Base-by-base conservation (phyloP, 2,113 vertebrate species). In the Atrichornis clamosus region DNA sequence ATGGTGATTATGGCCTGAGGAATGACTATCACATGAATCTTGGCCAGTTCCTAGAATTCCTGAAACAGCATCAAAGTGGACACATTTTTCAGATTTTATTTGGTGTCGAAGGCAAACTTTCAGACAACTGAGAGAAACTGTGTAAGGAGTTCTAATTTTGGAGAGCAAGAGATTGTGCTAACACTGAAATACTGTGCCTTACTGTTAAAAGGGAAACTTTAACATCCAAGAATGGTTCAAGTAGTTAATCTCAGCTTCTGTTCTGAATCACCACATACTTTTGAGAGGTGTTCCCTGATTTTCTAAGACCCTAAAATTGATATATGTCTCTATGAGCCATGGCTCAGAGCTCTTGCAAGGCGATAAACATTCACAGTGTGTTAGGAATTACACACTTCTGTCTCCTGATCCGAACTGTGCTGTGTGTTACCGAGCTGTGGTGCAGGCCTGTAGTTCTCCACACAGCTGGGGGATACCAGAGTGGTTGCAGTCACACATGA, bases 21-120 rank as follows among this genome's bases (percentile, higher is more conserved):
- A 98, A 98, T 28, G 98, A 98, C 86, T 98, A 98, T 74, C 98
- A 98, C 90, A 98, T 98, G 98, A 97, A 98, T 82, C 97, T 98
- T 70, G 98, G 98, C 28, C 97, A 98, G 60, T 98, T 98, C 92
- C 96, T 98, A 62, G 97, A 98, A 82, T 98, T 97, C 81, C 98
- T 98, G 55, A 97, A 96, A 82, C 94, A 97, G 60, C 98, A 98
- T 91, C 97, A 95, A 67, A 98, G 97, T 89, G 98, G 94, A 84
- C 97, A 98, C 56, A 68, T 98, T 89, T 98, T 98, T 96, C 97
- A 98, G 85, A 98, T 98, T 91, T 79, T 98, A 75, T 98, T 98
- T 96, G 98, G 98, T 63, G 92, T 98, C 12, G 95, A 98, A 96
- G 98, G 98, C 81, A 98, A 98, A 93, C 93, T 77, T 82, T 62